Base-by-base conservation (phyloP, 2,797 vertebrate genomes). In the Lutjanus argentimaculatus region DNA sequence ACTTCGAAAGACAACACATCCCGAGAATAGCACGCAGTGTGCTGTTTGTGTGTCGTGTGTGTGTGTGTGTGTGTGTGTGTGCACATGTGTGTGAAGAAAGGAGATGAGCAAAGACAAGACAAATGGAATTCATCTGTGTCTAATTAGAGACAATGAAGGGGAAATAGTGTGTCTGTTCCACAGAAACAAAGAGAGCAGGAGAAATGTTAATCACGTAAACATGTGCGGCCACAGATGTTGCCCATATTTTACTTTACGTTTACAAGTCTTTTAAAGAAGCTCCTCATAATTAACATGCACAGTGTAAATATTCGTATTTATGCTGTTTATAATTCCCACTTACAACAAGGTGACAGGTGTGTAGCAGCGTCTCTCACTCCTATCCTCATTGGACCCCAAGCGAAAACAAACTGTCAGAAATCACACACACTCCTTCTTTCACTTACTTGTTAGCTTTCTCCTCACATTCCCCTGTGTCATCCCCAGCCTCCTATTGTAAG, bases 101-200 rank as follows among this genome's bases (percentile, higher is more conserved):
- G 55, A 79, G 67, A 82, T 0, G 15, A 66, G 79, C 61, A 68
- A 79, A 80, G 81, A 65, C 68, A 82, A 77, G 85, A 85, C 67
- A 79, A 85, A 88, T 84, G 81, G 78, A 77, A 90, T 79, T 84
- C 89, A 89, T 77, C 81, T 83, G 43, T 85, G 85, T 90, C 88
- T 89, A 91, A 93, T 91, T 83, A 68, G 67, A 85, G 56, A 91
- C 85, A 85, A 79, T 75, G 72, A 88, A 52, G 83, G 57, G 71
- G 79, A 89, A 87, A 85, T 79, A 70, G 52, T 45, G 85, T 67
- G 55, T 86, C 30, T 75, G 64, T 59, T 67, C 53, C 69, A 73
- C 69, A 56, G 72, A 80, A 71, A 69, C 53, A 85, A 78, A 55
- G 69, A 80, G 48, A 80, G 65, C 65, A 56, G 40, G 52, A 85